Evolutionary conservation across 2,113 vertebrate species (phyloP).

Genomic region (Alosa alosa): DNA sequence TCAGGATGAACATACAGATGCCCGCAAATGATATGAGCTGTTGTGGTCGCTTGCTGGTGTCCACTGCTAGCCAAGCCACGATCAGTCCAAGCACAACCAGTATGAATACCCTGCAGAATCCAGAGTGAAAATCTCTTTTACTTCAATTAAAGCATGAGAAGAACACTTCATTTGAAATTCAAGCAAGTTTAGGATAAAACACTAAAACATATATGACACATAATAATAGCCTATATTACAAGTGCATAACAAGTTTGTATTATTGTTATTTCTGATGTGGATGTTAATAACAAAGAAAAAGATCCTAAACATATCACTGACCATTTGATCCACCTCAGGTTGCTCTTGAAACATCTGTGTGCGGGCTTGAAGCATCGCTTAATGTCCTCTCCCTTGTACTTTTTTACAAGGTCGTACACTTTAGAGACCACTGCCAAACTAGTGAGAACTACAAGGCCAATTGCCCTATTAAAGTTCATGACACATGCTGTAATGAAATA

Average conservation of each 20-base stretch:
- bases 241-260: neutral
- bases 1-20: slow-evolving; percentile 74
- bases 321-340: slow-evolving; percentile 85
- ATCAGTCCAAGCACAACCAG: slow-evolving; percentile 67
- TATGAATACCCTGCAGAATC: slow-evolving; percentile 76
- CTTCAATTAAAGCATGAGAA: neutral
- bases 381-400: slow-evolving; percentile 70
- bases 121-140: neutral
- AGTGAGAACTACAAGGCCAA: slow-evolving; percentile 81
- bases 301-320: slow-evolving; percentile 59
- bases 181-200: too few relatives aligned
- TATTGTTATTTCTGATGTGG: neutral
- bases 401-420: slow-evolving; percentile 70
- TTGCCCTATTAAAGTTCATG: slow-evolving; percentile 80
- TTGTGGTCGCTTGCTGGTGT: slow-evolving; percentile 75
- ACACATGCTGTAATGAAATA: slow-evolving; percentile 86
- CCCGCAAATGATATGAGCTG: slow-evolving; percentile 89
- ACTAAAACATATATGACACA: too few relatives aligned
- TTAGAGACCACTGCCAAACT: slow-evolving; percentile 65
- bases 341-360: slow-evolving; percentile 55
- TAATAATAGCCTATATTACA: neutral
- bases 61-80: slow-evolving; percentile 78
- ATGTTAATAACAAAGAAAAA: neutral
- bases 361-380: slow-evolving; percentile 57
- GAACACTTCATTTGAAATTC: too few relatives aligned